These are phyloP conservation scores for Pseudeuparius sepicola DNA, from an alignment of 2,888 invertebrate species.

Conservation along the genomic window DNA sequence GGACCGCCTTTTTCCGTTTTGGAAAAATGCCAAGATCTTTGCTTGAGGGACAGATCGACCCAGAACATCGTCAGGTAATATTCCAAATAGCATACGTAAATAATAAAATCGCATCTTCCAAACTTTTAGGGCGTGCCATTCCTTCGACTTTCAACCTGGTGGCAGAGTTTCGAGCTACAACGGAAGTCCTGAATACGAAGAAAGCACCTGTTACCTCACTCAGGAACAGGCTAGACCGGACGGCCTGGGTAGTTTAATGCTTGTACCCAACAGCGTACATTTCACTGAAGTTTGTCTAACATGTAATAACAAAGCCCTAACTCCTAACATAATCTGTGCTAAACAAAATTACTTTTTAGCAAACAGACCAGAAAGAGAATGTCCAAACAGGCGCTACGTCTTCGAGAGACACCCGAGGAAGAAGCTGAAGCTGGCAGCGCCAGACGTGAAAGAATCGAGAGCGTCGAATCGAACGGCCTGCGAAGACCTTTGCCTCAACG, in stretches of 20 bases:
- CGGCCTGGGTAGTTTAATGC: conserved; percentile 80
- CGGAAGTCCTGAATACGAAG: conserved; percentile 73
- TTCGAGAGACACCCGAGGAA: conserved; percentile 82
- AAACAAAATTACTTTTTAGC: conserved; percentile 43
- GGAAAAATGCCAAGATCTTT: conserved; percentile 75
- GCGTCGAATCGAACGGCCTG: conserved; percentile 82
- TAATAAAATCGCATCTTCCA: neutral
- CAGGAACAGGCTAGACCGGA: conserved; percentile 80
- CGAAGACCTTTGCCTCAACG: conserved; percentile 81
- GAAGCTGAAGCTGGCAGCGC: conserved; percentile 67
- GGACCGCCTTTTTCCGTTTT: conserved; percentile 78
- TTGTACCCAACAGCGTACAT: conserved; percentile 81
- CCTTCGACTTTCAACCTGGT: conserved; percentile 86
- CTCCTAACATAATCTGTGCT: conserved; percentile 23
- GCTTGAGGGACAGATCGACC: conserved; percentile 66
- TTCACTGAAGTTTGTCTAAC: conserved; percentile 83
- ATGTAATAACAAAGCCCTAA: conserved; percentile 48
- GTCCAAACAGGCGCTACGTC: conserved; percentile 78
- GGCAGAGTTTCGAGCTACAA: conserved; percentile 75
- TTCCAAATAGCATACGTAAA: neutral
- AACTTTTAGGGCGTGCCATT: conserved; percentile 63
- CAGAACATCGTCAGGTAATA: conserved; percentile 58
- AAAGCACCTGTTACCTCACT: conserved; percentile 78
- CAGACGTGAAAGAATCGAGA: conserved; percentile 76
- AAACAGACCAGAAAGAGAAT: conserved; percentile 78